phyloP scores from a whole-genome alignment of 2,797 vertebrate species.

The Gobionotothen gibberifrons region DNA sequence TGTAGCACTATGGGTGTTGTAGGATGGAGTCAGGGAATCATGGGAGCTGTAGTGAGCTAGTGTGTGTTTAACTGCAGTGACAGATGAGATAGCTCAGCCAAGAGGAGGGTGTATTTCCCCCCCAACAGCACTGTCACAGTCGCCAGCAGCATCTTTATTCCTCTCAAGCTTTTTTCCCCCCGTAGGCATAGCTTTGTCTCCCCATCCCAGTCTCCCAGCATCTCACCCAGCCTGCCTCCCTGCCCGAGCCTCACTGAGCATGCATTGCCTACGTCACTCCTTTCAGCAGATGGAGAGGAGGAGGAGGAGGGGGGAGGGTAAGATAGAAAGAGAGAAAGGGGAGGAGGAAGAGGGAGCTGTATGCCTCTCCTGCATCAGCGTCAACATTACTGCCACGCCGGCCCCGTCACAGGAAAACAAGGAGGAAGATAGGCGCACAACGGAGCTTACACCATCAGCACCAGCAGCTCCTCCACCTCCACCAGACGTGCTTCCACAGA shows the following conservation, averaged over 20 bases:
- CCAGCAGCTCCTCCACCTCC: conserved; percentile 25
- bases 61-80: conserved; percentile 13
- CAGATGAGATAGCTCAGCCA: neutral
- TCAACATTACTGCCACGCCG: conserved; percentile 71
- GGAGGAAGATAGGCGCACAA: conserved; percentile 37
- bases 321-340: conserved; percentile 58
- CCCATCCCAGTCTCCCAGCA: conserved; percentile 15
- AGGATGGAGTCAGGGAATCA: conserved; percentile 26
- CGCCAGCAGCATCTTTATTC: conserved; percentile 26
- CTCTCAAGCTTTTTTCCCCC: conserved; percentile 3
- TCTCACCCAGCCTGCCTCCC: conserved; percentile 47
- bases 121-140: neutral
- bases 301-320: conserved; percentile 52
- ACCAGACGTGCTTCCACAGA: conserved; percentile 22
- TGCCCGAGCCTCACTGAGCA: conserved; percentile 84
- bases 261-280: conserved; percentile 77
- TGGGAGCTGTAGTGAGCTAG: conserved; percentile 60
- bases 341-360: conserved; percentile 71
- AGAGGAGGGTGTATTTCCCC: neutral
- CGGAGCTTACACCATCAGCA: conserved; percentile 26
- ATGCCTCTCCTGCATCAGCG: conserved; percentile 79
- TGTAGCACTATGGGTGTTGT: conserved; percentile 39
- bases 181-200: conserved; percentile 15
- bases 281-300: conserved; percentile 80
- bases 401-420: conserved; percentile 70